Base-by-base conservation (phyloP, 2,113 vertebrate genomes). In the Epinephelus cyanopodus region DNA sequence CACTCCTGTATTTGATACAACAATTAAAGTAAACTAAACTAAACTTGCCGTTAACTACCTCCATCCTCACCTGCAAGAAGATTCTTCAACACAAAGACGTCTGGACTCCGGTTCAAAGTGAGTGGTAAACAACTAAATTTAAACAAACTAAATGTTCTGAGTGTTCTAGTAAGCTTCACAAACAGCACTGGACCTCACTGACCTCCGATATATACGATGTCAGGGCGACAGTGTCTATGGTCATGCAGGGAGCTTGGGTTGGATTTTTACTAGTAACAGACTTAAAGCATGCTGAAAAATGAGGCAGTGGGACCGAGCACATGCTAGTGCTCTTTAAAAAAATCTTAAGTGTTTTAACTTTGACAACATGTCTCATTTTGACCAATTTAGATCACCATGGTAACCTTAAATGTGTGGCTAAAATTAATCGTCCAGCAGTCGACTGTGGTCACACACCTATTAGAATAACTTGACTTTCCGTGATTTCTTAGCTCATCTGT, bases 281-380 rank as follows among this genome's bases (percentile, higher is more conserved):
- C 15, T 27, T 19, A 21, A 50, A 52, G 50, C 25, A 50, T 52
- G 47, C 65, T 67, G 17, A 23, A 67, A 23, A 47, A 48, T 27
- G 23, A 47, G 25, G 45, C 45, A 19, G 23, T 18, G 15, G 33
- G 19, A 42, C 42, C 1, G 11, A 45, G 42, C 42, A 45, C 8
- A 45, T 3, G 42, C 2, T 12, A 45, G 42, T 45, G 42, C 42
- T 12, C 42, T 45, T 12, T 45, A 45, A 45, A 12, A 45, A 12
- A 37, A 37, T 37, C 33, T 37, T 37, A 37, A 45, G 42, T 45
- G 42, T 45, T 45, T 45, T 45, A 45, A 45, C 42, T 64, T 74
- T 76, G 54, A 80, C 33, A 77, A 67, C n/a, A 39, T n/a, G 23
- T 42, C 60, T 81, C 47, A 42, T 14, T 81, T 68, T 52, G 63